Percentiles rank a stretch among this genome's conserved stretches.
phyloP scores from a whole-genome alignment of 2,888 invertebrate genomes.

The Onchidella celtica region DNA sequence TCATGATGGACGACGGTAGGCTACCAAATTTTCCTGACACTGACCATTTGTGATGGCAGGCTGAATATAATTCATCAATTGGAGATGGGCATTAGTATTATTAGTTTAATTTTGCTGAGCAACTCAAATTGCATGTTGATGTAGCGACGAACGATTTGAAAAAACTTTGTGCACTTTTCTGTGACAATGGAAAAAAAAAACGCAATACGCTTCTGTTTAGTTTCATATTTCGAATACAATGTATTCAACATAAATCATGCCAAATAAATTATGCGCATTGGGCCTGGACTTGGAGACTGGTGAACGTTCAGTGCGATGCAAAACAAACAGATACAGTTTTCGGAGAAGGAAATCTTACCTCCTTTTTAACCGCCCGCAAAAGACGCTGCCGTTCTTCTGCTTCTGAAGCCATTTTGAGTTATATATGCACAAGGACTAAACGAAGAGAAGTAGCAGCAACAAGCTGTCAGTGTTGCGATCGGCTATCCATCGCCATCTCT shows the following conservation, averaged over 20 bases:
- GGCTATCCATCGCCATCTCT: neutral
- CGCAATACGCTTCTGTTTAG: too few species aligned
- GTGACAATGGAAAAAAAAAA: too few species aligned
- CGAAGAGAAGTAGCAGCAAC: constrained; percentile 17
- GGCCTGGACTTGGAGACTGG: neutral
- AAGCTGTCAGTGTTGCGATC: constrained; percentile 6
- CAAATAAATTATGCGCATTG: constrained; percentile 65
- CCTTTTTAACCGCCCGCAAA: constrained; percentile 90
- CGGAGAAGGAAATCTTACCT: constrained; percentile 77
- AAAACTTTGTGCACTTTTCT: too few species aligned
- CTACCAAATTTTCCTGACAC: too few species aligned
- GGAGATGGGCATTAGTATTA: too few species aligned
- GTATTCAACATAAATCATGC: constrained; percentile 50
- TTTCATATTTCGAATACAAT: neutral
- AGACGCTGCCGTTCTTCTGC: constrained; percentile 86
- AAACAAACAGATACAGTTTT: constrained; percentile 44
- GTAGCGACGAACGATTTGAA: too few species aligned
- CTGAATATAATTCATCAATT: too few species aligned
- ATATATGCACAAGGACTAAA: neutral
- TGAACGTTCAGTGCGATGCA: neutral
- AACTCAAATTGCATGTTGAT: too few species aligned
- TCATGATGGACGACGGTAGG: too few species aligned
- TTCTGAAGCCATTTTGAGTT: constrained; percentile 61
- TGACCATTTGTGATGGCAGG: too few species aligned
- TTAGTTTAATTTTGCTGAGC: too few species aligned